Base-by-base conservation (phyloP, 1,140 invertebrate species). In the Rhynchophorus ferrugineus region DNA sequence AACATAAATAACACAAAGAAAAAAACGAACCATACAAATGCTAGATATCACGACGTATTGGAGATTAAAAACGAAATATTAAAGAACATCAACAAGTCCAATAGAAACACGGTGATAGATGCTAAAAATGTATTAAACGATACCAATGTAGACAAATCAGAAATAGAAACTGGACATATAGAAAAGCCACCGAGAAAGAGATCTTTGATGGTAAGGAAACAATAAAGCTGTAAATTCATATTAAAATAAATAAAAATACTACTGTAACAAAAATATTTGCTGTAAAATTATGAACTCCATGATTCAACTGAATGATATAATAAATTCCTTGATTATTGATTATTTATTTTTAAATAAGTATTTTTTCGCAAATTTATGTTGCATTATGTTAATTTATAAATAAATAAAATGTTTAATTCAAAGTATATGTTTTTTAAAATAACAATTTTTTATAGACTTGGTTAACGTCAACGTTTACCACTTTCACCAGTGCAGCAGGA, bases 401-500 rank as follows among this genome's bases (percentile, higher is more conserved):
- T 39, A 18, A 17, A 18, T 41, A 19, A 7, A 41, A 7, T 3
- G 2, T 41, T 1, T 42, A 8, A 2, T 42, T 1, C 3, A 19
- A 42, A 18, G 9, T 20, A 22, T 13, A 1, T 2, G 3, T 43
- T 13, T 24, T 43, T 43, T 43, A 3, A n/a, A n/a, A n/a, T n/a
- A n/a, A n/a, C n/a, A n/a, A n/a, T 2, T n/a, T 19, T 24, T 29
- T 24, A 3, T 43, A 43, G 41, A 43, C 41, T 9, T 43, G 41
- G 41, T 8, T 43, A 13, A 29, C 8, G 8, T 22, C 21, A 3
- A 19, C 41, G 13, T 43, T 43, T 17, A 19, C 13, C 21, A 19
- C 19, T 5, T 13, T 43, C 1, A 22, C 21, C 6, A 18, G 38
- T 13, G 21, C 35, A 7, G 22, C 13, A 14, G 50, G 21, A 19